Evolutionary conservation across 2,888 invertebrate species (phyloP).

Genomic region (Invenusta paracnida): DNA sequence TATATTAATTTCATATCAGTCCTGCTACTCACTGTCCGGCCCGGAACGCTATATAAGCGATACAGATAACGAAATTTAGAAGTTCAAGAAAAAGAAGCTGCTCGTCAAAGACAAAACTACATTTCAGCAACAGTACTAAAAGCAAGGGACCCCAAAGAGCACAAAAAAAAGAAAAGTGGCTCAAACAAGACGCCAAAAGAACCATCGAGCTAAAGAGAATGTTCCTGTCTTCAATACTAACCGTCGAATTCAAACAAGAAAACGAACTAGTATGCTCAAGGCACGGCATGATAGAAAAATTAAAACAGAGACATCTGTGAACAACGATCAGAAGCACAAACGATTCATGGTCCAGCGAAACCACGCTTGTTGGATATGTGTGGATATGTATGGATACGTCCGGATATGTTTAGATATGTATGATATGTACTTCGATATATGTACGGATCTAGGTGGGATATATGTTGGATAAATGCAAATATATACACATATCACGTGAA

Average conservation of each 20-base stretch:
- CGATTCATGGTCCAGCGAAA: too few relatives aligned
- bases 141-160: not conserved
- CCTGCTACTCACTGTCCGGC: not conserved
- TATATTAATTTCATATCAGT: not conserved
- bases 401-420: too few relatives aligned
- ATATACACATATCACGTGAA: too few relatives aligned
- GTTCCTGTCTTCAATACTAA: conserved; percentile 3
- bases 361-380: too few relatives aligned
- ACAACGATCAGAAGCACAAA: conserved; percentile 15
- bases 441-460: too few relatives aligned
- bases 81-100: not conserved
- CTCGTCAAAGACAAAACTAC: conserved; percentile 5
- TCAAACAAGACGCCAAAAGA: not conserved
- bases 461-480: too few relatives aligned
- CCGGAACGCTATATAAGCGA: not conserved
- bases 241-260: not conserved
- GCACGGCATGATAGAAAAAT: not conserved
- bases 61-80: not conserved
- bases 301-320: not conserved
- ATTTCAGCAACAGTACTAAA: not conserved
- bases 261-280: conserved; percentile 11
- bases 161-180: not conserved
- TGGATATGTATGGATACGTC: too few relatives aligned
- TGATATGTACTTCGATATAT: too few relatives aligned
- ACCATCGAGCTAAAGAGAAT: conserved; percentile 12